Conservation (phyloP, 2,888 invertebrate species). For the Ditylenchus weischeri region DNA sequence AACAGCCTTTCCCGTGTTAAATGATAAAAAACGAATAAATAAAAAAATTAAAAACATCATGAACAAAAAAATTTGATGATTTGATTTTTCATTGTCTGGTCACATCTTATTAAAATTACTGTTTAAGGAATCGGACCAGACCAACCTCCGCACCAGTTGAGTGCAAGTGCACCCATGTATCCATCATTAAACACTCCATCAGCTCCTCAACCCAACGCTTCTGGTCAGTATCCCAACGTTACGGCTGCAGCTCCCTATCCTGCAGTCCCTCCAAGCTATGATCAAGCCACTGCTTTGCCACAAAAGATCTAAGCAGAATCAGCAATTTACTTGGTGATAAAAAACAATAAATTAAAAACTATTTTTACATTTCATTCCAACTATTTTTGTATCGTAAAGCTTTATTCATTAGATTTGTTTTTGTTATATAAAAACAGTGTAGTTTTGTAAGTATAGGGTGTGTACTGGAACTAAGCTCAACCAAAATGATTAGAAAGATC, state of each 20-base stretch:
- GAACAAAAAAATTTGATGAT: no score
- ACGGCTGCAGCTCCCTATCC: constrained; percentile 21
- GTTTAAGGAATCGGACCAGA: constrained; percentile 21
- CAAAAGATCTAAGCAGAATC: constrained; percentile 20
- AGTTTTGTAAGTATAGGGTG: no score
- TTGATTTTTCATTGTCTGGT: no score
- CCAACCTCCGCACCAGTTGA: constrained; percentile 28
- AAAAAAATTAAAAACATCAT: no score
- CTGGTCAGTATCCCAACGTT: background rate
- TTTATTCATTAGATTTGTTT: constrained; percentile 1
- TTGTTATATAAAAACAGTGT: background rate
- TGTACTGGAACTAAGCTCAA: no score
- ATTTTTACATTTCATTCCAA: constrained; percentile 8
- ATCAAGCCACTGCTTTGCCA: constrained; percentile 36
- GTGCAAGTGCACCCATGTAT: constrained; percentile 9
- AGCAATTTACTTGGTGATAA: background rate
- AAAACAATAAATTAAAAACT: constrained; percentile 8
- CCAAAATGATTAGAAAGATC: no score
- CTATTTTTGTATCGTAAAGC: background rate
- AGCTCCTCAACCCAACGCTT: constrained; percentile 14
- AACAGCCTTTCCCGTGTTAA: no score
- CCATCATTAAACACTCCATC: constrained; percentile 18
- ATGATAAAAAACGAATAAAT: no score
- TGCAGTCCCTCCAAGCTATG: constrained; percentile 32
- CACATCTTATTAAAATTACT: no score